Conservation (phyloP, 2,113 vertebrate species). For the Hyla sarda region DNA sequence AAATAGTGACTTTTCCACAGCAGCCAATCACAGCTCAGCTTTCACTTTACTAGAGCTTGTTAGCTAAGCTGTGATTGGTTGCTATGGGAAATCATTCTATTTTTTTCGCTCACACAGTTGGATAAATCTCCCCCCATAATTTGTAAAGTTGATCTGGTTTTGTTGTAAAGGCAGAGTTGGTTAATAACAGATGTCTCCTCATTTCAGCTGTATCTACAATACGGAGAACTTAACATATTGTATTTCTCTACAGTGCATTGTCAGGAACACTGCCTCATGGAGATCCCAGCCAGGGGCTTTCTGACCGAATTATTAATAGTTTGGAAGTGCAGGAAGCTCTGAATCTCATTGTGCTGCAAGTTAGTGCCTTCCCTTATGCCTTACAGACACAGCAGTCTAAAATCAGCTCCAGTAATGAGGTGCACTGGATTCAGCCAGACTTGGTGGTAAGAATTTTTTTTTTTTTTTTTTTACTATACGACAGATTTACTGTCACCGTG, state of each 20-base stretch:
- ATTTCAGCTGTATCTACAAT: neutral
- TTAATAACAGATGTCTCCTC: neutral
- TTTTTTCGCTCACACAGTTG: too few species aligned
- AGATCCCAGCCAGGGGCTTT: conserved; percentile 89
- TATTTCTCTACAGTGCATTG: conserved; percentile 75
- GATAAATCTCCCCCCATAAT: too few species aligned
- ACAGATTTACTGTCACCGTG: neutral
- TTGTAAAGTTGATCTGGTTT: neutral
- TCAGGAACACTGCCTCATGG: conserved; percentile 91
- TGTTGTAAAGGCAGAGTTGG: neutral
- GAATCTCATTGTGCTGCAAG: conserved; percentile 96
- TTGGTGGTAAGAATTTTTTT: conserved; percentile 75
- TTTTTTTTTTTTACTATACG: neutral
- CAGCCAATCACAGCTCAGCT: too few species aligned
- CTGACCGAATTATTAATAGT: conserved; percentile 95
- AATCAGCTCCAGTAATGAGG: conserved; percentile 90
- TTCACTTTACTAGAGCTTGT: too few species aligned
- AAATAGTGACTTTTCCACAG: too few species aligned
- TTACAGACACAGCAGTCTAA: conserved; percentile 94
- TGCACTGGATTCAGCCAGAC: conserved; percentile 88
- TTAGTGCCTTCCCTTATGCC: conserved; percentile 94
- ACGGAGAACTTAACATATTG: neutral
- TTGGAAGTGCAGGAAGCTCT: conserved; percentile 92
- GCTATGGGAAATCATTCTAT: too few species aligned
- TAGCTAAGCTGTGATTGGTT: too few species aligned